Base-by-base conservation (phyloP, 2,113 vertebrate species). In the Gulo gulo region DNA sequence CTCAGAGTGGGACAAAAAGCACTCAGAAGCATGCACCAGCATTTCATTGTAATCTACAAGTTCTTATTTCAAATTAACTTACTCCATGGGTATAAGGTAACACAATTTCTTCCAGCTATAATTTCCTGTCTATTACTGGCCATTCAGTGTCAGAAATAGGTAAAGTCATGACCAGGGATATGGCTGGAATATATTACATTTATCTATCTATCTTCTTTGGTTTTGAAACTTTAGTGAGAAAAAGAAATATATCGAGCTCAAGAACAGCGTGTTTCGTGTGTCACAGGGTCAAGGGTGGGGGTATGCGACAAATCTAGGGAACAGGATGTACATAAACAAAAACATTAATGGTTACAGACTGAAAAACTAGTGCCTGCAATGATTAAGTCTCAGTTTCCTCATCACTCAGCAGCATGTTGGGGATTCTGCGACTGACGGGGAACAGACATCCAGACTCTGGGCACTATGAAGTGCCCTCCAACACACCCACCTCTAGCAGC, bases 381-480 rank as follows among this genome's bases (percentile, higher is more conserved):
- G 13, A 5, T 82, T 78, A 97, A 1, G 89, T 61, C 83, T 97
- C 94, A 0, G 97, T 98, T 96, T 99, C 99, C 0, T 99, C 99
- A 42, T 99, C 99, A 1, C 98, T 99, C 94, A 99, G 98, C 91
- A 99, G 98, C 99, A 99, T 99, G 98, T 99, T 99, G 95, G 99
- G 99, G 97, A 99, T 99, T 52, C 99, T 99, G 97, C 98, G 99
- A 55, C 99, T 98, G 97, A 99, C 99, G 21, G 99, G 99, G 91
- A 99, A 99, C 97, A 99, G 98, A 63, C 99, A 98, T 31, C 99
- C 99, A 0, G 99, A 99, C 61, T 99, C 99, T 0, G 99, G 99
- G 93, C 99, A 99, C 74, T 99, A 98, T 94, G 99, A 98, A 20
- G 98, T 98, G 21, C 99, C 99, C 97, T 99, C 99, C 0, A 99